Conservation (phyloP, 2,888 invertebrate genomes). For the Tachina fera region DNA sequence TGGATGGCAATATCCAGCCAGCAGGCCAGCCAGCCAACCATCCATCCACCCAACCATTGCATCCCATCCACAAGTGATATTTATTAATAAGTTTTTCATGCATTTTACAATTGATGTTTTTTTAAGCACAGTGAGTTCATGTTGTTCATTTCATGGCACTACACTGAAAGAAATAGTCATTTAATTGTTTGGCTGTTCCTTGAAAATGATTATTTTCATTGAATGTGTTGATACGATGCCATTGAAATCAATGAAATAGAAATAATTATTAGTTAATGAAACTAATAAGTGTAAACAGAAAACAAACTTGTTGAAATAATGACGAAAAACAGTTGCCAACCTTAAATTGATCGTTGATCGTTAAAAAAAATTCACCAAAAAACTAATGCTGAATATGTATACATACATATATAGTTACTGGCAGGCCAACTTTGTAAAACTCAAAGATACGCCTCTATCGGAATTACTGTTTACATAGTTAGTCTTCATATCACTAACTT, state of each 20-base stretch:
- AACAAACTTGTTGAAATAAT: slow-evolving; percentile 1
- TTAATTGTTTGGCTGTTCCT: not conserved
- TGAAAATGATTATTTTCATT: not conserved
- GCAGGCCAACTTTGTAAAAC: too few species aligned
- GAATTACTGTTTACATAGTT: too few species aligned
- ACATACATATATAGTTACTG: too few species aligned
- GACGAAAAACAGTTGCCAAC: not conserved
- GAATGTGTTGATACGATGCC: not conserved
- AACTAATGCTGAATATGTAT: too few species aligned
- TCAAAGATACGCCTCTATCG: too few species aligned
- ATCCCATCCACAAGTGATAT: slow-evolving; percentile 50
- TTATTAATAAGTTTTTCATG: slow-evolving; percentile 56
- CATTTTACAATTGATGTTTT: slow-evolving; percentile 54
- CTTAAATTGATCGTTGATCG: not conserved
- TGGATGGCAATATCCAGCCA: slow-evolving; percentile 48
- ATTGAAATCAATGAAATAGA: slow-evolving; percentile 16
- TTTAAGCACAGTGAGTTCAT: slow-evolving; percentile 54
- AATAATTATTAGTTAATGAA: not conserved
- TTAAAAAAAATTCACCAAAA: too few species aligned
- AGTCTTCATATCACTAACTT: too few species aligned
- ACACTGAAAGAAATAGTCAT: slow-evolving; percentile 43
- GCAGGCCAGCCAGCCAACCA: not conserved
- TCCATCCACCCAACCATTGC: slow-evolving; percentile 15
- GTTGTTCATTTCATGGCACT: slow-evolving; percentile 18
- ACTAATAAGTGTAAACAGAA: not conserved